Base-by-base conservation (phyloP, 2,797 vertebrate species). In the Oceanodroma leucorhoa region DNA sequence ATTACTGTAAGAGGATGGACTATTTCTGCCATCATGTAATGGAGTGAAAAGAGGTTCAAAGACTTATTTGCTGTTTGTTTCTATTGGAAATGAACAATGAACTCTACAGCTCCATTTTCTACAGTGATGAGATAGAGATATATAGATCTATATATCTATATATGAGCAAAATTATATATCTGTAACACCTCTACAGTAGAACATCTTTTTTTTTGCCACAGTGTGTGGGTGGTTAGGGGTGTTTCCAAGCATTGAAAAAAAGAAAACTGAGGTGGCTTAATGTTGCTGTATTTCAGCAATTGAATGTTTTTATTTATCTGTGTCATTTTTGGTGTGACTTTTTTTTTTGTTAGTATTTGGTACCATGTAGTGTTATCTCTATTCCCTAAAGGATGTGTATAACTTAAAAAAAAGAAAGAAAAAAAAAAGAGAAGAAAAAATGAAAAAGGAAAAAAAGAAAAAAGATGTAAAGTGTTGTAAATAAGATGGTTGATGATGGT, bases 301-400 rank as follows among this genome's bases (percentile, higher is more conserved):
- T 97, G 95, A 98, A 98, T 98, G 97, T 97, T 97, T 97, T 97
- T 95, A 97, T 98, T 98, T 98, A 97, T 98, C 97, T 97, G 97
- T 97, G 97, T 97, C 94, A 93, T 96, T 97, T 95, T 94, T 94
- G 94, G 92, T 95, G 97, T 97, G 97, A 92, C 27, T 94, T 94
- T 34, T 94, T 58, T 89, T 66, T 90, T 36, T 11, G 83, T 96
- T 97, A 96, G 97, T 95, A 87, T 97, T 97, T 95, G 91, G 96
- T 97, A 97, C 95, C 95, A 93, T 86, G 94, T 98, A 97, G 97
- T 97, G 95, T 97, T 96, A 95, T 96, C 85, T 96, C 93, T 96
- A 72, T 96, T 97, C 96, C 87, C 93, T 87, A 95, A 97, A 97
- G 80, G 90, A 93, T 91, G 96, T 97, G 97, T 95, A 97, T 97